Evolutionary conservation across 1,140 invertebrate species (phyloP).

Genomic region (Atta texana): DNA sequence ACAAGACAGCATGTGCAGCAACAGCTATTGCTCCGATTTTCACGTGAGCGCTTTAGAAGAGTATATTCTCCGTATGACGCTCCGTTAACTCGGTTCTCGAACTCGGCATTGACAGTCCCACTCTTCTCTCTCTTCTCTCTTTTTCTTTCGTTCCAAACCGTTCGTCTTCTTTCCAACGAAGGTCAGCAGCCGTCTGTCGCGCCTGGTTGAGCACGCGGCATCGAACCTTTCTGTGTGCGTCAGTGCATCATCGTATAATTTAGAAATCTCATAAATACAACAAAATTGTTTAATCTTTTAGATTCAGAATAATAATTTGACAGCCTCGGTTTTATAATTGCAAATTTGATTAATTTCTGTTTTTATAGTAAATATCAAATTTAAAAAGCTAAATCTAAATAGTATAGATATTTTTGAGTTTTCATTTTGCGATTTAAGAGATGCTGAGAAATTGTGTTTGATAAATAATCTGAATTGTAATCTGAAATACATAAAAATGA

Average conservation of each 20-base stretch:
- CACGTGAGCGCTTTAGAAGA: constrained; percentile 39
- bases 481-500: background rate
- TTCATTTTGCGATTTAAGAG: background rate
- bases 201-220: constrained; percentile 37
- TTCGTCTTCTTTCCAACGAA: constrained; percentile 60
- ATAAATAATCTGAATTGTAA: background rate
- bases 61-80: constrained; percentile 22
- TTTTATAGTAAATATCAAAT: background rate
- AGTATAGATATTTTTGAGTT: background rate
- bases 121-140: constrained; percentile 44
- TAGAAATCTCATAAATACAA: background rate
- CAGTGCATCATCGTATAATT: constrained; percentile 31
- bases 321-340: background rate
- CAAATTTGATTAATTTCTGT: background rate
- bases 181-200: constrained; percentile 62
- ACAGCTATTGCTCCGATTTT: constrained; percentile 48
- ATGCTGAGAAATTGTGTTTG: background rate
- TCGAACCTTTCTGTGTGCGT: constrained; percentile 34
- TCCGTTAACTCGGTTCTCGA: constrained; percentile 67
- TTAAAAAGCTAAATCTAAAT: background rate
- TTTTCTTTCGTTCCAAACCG: constrained; percentile 25
- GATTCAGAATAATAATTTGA: background rate
- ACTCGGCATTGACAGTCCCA: constrained; percentile 32
- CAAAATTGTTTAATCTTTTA: background rate
- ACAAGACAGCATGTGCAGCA: constrained; percentile 36